phyloP scores from a whole-genome alignment of 1,140 invertebrate genomes.

The Idris sp. region DNA sequence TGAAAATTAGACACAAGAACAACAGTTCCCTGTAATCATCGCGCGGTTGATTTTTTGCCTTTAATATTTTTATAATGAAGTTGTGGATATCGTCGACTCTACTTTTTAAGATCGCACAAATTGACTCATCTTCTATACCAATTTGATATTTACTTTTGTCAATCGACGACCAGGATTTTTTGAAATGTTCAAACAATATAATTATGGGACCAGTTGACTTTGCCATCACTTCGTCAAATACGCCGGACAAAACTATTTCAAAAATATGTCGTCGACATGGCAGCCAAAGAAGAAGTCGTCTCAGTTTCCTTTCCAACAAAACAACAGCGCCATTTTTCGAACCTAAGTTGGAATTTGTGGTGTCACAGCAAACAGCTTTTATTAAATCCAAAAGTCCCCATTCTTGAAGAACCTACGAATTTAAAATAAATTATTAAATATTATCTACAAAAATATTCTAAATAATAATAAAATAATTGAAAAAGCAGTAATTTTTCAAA shows the following conservation, averaged over 20 bases:
- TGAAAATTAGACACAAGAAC: not conserved
- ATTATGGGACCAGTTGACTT: not conserved
- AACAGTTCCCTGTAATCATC: no score
- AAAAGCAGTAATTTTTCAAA: no score
- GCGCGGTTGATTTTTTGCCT: no score
- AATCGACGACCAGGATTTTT: constrained; percentile 2
- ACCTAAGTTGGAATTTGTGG: not conserved
- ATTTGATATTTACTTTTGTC: not conserved
- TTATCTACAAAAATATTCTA: no score
- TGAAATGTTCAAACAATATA: not conserved
- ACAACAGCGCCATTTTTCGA: not conserved
- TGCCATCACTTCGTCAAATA: constrained; percentile 2
- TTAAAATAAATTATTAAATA: no score
- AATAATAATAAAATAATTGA: no score
- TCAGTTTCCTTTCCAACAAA: not conserved
- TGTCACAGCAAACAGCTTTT: not conserved
- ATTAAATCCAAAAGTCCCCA: not conserved
- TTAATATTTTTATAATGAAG: no score
- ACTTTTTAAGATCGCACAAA: no score
- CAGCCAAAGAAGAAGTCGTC: not conserved
- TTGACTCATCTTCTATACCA: no score
- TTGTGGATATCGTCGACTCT: no score
- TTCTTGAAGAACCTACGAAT: not conserved
- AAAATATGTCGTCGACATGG: constrained; percentile 4
- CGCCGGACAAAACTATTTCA: constrained; percentile 8